Conservation (phyloP, 2,888 invertebrate genomes). For the Agrochola litura region DNA sequence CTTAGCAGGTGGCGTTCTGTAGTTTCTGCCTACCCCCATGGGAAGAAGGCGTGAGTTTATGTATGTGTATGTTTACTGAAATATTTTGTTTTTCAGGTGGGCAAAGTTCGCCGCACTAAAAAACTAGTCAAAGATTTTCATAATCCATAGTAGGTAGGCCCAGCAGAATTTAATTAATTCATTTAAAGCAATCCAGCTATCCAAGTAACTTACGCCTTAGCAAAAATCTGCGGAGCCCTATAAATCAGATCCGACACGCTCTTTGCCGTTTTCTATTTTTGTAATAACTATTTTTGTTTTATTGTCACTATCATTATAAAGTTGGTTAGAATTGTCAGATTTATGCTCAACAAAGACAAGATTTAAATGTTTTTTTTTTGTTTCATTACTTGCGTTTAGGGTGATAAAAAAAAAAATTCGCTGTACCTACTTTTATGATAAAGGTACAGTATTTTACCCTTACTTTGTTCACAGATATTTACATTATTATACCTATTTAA, state of each 20-base stretch:
- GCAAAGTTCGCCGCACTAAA: too few relatives aligned
- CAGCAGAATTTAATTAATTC: too few relatives aligned
- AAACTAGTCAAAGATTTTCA: too few relatives aligned
- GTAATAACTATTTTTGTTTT: conserved; percentile 49
- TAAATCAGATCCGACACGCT: background rate
- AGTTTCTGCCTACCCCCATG: too few relatives aligned
- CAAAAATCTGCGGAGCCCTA: background rate
- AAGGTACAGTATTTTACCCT: background rate
- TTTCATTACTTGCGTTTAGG: conserved; percentile 10
- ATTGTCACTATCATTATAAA: conserved; percentile 40
- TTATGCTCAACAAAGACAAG: conserved; percentile 19
- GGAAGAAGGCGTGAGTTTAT: too few relatives aligned
- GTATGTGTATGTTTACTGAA: too few relatives aligned
- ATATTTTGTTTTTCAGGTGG: too few relatives aligned
- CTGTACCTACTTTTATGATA: background rate
- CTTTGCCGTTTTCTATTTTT: conserved; percentile 30
- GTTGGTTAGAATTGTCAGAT: conserved; percentile 25
- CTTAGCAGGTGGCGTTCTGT: too few relatives aligned
- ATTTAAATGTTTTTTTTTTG: conserved; percentile 22
- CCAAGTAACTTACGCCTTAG: background rate
- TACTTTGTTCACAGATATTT: background rate
- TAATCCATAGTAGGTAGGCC: too few relatives aligned
- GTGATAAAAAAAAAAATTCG: background rate
- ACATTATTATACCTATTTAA: background rate
- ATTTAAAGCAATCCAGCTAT: conserved; percentile 7